A percentile compares a stretch with the other conserved stretches of the same genome.
Evolutionary conservation across 1,140 invertebrate genomes (phyloP).

Genomic region (Halyomorpha halys): DNA sequence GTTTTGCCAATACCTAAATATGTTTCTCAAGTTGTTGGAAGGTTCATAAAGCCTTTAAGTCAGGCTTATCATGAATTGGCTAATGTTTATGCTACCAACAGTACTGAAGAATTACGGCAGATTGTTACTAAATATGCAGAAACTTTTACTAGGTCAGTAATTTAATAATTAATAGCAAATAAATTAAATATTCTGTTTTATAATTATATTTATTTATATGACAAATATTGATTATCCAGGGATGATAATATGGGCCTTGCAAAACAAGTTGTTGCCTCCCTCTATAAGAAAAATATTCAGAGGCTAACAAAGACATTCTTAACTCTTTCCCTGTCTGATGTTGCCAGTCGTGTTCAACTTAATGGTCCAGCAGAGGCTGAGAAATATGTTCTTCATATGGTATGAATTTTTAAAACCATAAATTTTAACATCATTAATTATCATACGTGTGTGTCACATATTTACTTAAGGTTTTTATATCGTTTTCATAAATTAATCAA

Average conservation of each 20-base stretch:
- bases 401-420: constrained; percentile 36
- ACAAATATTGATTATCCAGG: constrained; percentile 36
- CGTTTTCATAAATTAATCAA: no score
- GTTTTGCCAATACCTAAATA: constrained; percentile 75
- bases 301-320: constrained; percentile 94
- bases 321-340: constrained; percentile 85
- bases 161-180: neutral
- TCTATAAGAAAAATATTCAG: constrained; percentile 95
- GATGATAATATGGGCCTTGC: constrained; percentile 75
- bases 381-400: constrained; percentile 90
- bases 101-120: constrained; percentile 55
- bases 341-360: constrained; percentile 81
- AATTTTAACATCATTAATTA: no score
- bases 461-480: no score
- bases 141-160: constrained; percentile 48
- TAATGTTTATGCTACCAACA: constrained; percentile 67
- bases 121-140: constrained; percentile 69
- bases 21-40: constrained; percentile 74
- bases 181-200: neutral
- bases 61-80: constrained; percentile 84
- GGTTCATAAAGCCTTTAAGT: constrained; percentile 85
- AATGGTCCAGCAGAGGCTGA: constrained; percentile 77
- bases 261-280: constrained; percentile 73
- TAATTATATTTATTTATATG: neutral
- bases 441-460: no score